Evolutionary conservation across 2,888 invertebrate genomes (phyloP), one percentile per base, ranked within the genome.

Genomic region (Leptinotarsa haldemani): DNA sequence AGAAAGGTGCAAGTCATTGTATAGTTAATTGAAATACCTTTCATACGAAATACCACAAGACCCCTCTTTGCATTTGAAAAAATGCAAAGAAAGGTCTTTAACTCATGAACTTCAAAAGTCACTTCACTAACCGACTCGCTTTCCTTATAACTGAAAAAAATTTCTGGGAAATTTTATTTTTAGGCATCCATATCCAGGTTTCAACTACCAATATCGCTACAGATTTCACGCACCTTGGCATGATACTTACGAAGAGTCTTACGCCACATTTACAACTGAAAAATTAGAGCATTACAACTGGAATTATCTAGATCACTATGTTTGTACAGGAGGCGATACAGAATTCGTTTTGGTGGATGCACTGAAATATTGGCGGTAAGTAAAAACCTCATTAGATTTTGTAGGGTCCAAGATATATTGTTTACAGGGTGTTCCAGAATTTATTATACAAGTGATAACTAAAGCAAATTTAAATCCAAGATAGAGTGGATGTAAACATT

Each of bases 281-380:
- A 96, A 97, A 85, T 88, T 98, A 70, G 98, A 98, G 88, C 97
- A 95, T 81, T 98, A 95, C 86, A 97, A 97, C 88, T 99, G 98
- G 98, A 98, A 98, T 88, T 97, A 97, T 85, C 91, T 98, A 89
- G 98, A 99, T 88, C 96, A 97, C 86, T 98, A 98, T 86, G 97
- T 98, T 78, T 97, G 97, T 84, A 97, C 97, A 0, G 90, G 97
- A 75, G 98, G 98, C 0, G 97, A 97, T 85, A 82, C 95, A 0
- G 97, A 97, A 86, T 97, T 96, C 88, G 91, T 93, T 47, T 89
- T 97, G 46, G 93, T 93, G 77, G 96, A 97, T 90, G 96, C 96
- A n/a, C 80, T 88, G 58, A 88, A 88, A 83, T 88, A 87, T 81
- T 88, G 88, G 88, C 83, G 87, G 86, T 86, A 77, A 75, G 73